phyloP scores from a whole-genome alignment of 1,140 invertebrate species.

The Aporrectodea caliginosa region DNA sequence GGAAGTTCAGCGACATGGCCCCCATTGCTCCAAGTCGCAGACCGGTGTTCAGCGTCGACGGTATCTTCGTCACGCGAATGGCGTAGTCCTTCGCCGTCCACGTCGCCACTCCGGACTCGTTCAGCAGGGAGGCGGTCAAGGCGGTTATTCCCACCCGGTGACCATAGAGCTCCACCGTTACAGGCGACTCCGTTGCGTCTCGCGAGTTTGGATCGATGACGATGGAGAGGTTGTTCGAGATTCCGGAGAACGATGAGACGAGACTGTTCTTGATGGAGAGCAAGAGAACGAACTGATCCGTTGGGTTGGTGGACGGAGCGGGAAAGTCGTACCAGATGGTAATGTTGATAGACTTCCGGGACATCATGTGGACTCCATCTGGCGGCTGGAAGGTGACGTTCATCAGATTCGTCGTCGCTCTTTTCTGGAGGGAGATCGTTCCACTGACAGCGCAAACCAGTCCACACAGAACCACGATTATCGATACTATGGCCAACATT shows the following conservation, averaged over 20 bases:
- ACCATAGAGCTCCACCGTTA: neutral
- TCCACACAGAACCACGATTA: too few relatives aligned
- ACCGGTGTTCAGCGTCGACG: neutral
- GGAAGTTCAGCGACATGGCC: neutral
- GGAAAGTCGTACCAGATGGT: neutral
- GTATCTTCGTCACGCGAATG: neutral
- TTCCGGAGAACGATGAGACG: neutral
- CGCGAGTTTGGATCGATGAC: neutral
- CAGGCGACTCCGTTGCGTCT: neutral
- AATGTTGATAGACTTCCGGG: neutral
- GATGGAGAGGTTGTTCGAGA: neutral
- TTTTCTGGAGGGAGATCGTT: too few relatives aligned
- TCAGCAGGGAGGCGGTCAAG: neutral
- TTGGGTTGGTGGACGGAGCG: too few relatives aligned
- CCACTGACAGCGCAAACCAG: too few relatives aligned
- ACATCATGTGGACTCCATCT: neutral
- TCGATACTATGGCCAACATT: too few relatives aligned
- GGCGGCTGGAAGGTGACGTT: neutral
- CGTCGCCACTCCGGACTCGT: neutral
- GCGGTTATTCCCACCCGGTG: neutral
- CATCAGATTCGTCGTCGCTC: too few relatives aligned
- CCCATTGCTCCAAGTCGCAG: neutral
- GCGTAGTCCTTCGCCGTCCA: neutral
- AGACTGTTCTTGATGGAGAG: neutral
- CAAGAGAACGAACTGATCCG: neutral